Conservation (phyloP, 1,140 invertebrate species). For the Camponotus pennsylvanicus region DNA sequence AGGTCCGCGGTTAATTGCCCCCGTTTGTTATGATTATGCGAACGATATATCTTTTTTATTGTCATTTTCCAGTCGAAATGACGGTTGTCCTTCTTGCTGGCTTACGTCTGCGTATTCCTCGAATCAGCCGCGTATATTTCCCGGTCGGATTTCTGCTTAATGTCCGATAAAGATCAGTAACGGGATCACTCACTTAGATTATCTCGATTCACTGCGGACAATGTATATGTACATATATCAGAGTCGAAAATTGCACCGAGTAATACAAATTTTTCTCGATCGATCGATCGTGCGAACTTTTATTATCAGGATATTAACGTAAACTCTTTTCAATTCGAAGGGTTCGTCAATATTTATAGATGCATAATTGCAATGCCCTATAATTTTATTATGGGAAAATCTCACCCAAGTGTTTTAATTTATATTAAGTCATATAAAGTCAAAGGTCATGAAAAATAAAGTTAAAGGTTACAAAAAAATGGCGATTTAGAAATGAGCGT, state of each 20-base stretch:
- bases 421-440: neutral
- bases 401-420: neutral
- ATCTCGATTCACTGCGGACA: constrained; percentile 22
- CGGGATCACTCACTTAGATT: constrained; percentile 21
- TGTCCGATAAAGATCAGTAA: constrained; percentile 64
- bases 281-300: constrained; percentile 7
- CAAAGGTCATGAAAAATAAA: neutral
- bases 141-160: constrained; percentile 56
- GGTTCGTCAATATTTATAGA: neutral
- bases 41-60: constrained; percentile 77
- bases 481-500: neutral
- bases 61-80: constrained; percentile 45
- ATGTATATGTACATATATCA: constrained; percentile 17
- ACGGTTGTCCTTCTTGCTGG: neutral
- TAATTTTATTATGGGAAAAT: neutral
- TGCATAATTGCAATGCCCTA: neutral
- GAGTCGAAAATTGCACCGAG: neutral
- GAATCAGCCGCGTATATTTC: constrained; percentile 26
- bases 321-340: constrained; percentile 25
- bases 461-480: neutral
- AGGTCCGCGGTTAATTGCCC: constrained; percentile 75
- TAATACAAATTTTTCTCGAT: constrained; percentile 18
- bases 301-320: constrained; percentile 32
- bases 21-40: constrained; percentile 76
- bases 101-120: neutral